Conservation (phyloP, 2,888 invertebrate species). For the Parnassius mnemosyne region DNA sequence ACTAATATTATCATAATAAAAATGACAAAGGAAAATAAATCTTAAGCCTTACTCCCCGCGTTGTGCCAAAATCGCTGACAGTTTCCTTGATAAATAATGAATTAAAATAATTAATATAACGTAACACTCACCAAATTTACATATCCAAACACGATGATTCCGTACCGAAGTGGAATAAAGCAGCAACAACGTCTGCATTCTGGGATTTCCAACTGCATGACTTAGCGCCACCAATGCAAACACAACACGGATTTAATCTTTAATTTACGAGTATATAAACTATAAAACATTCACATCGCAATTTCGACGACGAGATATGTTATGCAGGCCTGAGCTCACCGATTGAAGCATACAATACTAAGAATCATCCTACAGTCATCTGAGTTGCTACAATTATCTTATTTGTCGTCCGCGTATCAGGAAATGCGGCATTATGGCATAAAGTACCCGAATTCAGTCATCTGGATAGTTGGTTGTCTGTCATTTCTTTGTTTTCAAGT, state of each 20-base stretch:
- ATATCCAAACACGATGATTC: conserved; percentile 49
- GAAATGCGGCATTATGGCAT: conserved; percentile 19
- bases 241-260: neutral
- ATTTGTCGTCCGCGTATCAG: conserved; percentile 12
- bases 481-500: neutral
- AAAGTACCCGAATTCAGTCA: conserved; percentile 16
- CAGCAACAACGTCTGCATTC: conserved; percentile 47
- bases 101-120: too few relatives aligned
- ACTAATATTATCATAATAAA: too few relatives aligned
- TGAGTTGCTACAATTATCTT: conserved; percentile 17
- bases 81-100: too few relatives aligned
- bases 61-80: too few relatives aligned
- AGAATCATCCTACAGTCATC: conserved; percentile 8
- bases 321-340: neutral
- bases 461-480: neutral
- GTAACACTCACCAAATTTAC: conserved; percentile 41
- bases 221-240: neutral
- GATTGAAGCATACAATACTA: neutral
- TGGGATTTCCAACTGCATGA: conserved; percentile 48
- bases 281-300: neutral
- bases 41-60: too few relatives aligned
- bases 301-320: neutral
- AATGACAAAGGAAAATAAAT: too few relatives aligned
- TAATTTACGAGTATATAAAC: neutral
- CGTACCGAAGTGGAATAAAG: conserved; percentile 50